Conservation (phyloP, 2,113 vertebrate species). For the Platycercus adscitus region DNA sequence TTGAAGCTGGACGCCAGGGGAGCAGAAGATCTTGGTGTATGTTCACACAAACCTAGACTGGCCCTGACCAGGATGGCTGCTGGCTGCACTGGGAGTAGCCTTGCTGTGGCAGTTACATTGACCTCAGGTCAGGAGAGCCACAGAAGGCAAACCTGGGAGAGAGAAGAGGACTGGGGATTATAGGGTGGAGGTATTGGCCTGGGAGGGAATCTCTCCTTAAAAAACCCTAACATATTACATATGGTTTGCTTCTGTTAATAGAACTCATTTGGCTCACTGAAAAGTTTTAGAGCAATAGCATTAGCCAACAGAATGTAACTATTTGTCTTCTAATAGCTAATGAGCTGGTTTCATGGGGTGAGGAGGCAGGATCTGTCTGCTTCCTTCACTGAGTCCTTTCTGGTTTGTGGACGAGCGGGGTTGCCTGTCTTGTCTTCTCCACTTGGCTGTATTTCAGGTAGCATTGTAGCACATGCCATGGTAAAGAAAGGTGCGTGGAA, state of each 20-base stretch:
- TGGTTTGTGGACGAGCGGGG: accelerated
- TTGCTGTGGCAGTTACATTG: background rate
- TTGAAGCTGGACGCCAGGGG: background rate
- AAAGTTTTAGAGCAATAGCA: background rate
- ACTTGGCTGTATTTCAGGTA: background rate
- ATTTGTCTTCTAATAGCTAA: background rate
- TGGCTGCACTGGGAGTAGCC: background rate
- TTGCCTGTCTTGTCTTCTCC: background rate
- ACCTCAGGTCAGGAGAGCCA: background rate
- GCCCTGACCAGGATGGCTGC: background rate
- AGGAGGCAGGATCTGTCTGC: background rate
- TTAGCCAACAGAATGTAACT: background rate
- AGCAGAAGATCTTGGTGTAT: background rate
- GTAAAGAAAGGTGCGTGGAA: background rate
- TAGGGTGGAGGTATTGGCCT: background rate
- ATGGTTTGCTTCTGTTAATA: background rate
- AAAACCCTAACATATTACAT: background rate
- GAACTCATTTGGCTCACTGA: background rate
- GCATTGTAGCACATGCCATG: accelerated
- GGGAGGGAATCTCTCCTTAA: background rate
- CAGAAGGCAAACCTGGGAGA: background rate
- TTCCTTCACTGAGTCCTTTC: background rate
- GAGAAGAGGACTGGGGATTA: background rate
- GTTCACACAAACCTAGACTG: background rate
- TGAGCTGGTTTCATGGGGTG: background rate